Base-by-base conservation (phyloP, 1,140 invertebrate genomes). In the Steinernema khuongi region DNA sequence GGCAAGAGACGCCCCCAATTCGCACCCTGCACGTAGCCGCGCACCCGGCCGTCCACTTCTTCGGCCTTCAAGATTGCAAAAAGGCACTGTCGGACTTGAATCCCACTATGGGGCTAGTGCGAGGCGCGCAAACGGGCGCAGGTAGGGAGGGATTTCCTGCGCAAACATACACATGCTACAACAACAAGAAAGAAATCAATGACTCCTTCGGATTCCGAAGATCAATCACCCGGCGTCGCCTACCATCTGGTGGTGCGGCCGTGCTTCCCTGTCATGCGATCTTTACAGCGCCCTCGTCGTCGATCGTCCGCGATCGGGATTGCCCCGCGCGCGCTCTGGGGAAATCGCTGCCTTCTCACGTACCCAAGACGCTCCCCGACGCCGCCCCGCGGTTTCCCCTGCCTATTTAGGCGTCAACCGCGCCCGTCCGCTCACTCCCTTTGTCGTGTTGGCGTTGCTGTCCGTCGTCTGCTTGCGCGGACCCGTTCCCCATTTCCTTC, bases 1-100 rank as follows among this genome's bases (percentile, higher is more conserved):
- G 11, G 22, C 11, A 60, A 60, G 50, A 22, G 26, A 60, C 50
- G 50, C 14, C 50, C 50, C 50, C 50, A 22, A n/a, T 60, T 60
- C 50, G 50, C 50, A 60, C 50, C 50, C 50, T 22, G 50, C 50
- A 60, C 50, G 50, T 60, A 60, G 50, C 36, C n/a, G n/a, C n/a
- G n/a, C n/a, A n/a, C n/a, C n/a, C n/a, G n/a, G n/a, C n/a, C n/a
- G n/a, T n/a, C n/a, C n/a, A n/a, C n/a, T n/a, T n/a, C n/a, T n/a
- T n/a, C n/a, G n/a, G n/a, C n/a, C n/a, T n/a, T n/a, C n/a, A n/a
- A n/a, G n/a, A n/a, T n/a, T n/a, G n/a, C n/a, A n/a, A n/a, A n/a
- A n/a, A n/a, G n/a, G n/a, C n/a, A n/a, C n/a, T n/a, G n/a, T n/a
- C n/a, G n/a, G n/a, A n/a, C n/a, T n/a, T n/a, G n/a, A n/a, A n/a